A percentile compares a stretch with the other conserved stretches of the same genome.
Evolutionary conservation across 2,888 invertebrate species (phyloP).

Genomic region (Drosophila mettleri): DNA sequence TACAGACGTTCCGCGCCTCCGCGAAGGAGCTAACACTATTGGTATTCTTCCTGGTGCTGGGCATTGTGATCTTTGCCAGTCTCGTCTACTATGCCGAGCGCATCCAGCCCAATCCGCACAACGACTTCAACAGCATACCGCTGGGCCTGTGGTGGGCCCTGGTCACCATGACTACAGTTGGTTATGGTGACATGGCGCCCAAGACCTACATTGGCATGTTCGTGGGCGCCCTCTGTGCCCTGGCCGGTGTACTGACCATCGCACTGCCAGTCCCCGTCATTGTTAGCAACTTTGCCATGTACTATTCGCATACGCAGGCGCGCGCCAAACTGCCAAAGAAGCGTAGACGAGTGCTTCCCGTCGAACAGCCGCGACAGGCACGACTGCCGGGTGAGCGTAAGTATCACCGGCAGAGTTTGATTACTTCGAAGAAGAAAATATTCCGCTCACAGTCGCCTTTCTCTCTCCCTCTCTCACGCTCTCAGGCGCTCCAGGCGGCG

Average conservation of each 20-base stretch:
- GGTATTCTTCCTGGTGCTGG: constrained; percentile 98
- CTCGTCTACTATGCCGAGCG: constrained; percentile 99
- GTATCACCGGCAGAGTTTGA: constrained; percentile 6
- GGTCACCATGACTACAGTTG: constrained; percentile 99
- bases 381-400: constrained; percentile 76
- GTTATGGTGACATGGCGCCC: constrained; percentile 99
- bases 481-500: constrained; percentile 83
- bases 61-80: constrained; percentile 99
- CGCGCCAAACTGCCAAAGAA: constrained; percentile 99
- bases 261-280: constrained; percentile 99
- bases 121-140: constrained; percentile 99
- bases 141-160: constrained; percentile 99
- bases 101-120: constrained; percentile 97
- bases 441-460: not conserved
- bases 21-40: constrained; percentile 98
- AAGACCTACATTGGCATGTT: constrained; percentile 99
- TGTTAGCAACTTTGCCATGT: constrained; percentile 99
- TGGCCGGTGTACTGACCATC: constrained; percentile 99
- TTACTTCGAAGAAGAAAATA: too few relatives aligned
- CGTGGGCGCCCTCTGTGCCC: constrained; percentile 98
- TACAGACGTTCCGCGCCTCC: constrained; percentile 98
- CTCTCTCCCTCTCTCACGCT: not conserved
- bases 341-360: constrained; percentile 97
- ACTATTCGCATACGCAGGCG: constrained; percentile 98
- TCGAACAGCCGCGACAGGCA: constrained; percentile 93